These are phyloP conservation scores for Crenuchus spilurus DNA, from an alignment of 2,797 vertebrate species.

Conservation along the genomic window DNA sequence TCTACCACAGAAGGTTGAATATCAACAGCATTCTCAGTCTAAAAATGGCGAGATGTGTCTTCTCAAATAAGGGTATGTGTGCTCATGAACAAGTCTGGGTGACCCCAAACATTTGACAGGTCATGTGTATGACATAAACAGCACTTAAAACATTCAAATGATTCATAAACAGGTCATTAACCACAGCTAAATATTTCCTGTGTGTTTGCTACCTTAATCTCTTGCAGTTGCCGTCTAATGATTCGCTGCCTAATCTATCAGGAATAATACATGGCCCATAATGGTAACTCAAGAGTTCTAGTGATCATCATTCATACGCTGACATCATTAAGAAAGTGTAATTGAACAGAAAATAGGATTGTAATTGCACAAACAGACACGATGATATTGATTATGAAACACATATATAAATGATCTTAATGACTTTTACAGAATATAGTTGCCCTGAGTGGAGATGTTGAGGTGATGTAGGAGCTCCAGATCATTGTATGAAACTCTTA, in stretches of 20 bases:
- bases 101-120: too few species aligned
- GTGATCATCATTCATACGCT: constrained; percentile 71
- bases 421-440: constrained; percentile 20
- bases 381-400: constrained; percentile 7
- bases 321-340: constrained; percentile 71
- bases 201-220: constrained; percentile 61
- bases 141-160: constrained; percentile 62
- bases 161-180: constrained; percentile 63
- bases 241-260: constrained; percentile 65
- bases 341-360: constrained; percentile 71
- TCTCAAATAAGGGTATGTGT: too few species aligned
- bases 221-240: constrained; percentile 54
- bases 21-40: too few species aligned
- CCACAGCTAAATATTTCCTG: constrained; percentile 65
- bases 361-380: constrained; percentile 35
- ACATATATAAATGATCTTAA: constrained; percentile 27
- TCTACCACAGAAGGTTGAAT: too few species aligned
- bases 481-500: not conserved
- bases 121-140: constrained; percentile 39
- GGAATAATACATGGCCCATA: constrained; percentile 42
- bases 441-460: not conserved
- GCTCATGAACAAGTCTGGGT: too few species aligned
- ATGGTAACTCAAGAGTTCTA: constrained; percentile 66
- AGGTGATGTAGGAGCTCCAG: not conserved
- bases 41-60: too few species aligned